Conservation (phyloP, 2,888 invertebrate genomes). For the Heliconius aoede region DNA sequence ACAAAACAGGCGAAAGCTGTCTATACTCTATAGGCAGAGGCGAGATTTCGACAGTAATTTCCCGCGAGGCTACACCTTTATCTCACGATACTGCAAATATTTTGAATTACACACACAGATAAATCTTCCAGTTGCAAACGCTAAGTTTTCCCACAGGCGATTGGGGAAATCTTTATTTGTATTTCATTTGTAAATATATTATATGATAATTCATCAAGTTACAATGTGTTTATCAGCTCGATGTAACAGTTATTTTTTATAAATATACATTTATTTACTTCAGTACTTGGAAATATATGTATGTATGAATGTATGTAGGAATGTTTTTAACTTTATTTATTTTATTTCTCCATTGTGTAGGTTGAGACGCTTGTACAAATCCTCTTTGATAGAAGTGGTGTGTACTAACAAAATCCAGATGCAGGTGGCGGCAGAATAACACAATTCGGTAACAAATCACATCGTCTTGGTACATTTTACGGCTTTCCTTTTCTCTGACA, state of each 20-base stretch:
- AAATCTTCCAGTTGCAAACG: conserved; percentile 25
- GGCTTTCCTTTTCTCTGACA: conserved; percentile 31
- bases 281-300: background rate
- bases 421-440: conserved; percentile 77
- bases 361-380: conserved; percentile 42
- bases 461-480: conserved; percentile 44
- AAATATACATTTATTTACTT: background rate
- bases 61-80: conserved; percentile 77
- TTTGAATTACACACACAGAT: conserved; percentile 45
- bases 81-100: conserved; percentile 74
- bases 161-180: background rate
- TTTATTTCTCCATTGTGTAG: conserved; percentile 19
- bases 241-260: background rate
- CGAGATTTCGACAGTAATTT: conserved; percentile 82
- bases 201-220: conserved; percentile 4
- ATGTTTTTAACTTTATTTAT: conserved; percentile 10
- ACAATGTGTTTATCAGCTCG: background rate
- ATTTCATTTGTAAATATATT: conserved; percentile 8
- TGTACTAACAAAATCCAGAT: conserved; percentile 72
- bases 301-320: background rate
- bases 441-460: conserved; percentile 77
- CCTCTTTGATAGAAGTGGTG: conserved; percentile 45
- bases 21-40: conserved; percentile 76
- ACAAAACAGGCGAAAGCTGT: conserved; percentile 77
- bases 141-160: conserved; percentile 15